A percentile compares a stretch with the other conserved stretches of the same genome.
Conservation (phyloP, 2,888 invertebrate species). For the Nymphalis c-album region DNA sequence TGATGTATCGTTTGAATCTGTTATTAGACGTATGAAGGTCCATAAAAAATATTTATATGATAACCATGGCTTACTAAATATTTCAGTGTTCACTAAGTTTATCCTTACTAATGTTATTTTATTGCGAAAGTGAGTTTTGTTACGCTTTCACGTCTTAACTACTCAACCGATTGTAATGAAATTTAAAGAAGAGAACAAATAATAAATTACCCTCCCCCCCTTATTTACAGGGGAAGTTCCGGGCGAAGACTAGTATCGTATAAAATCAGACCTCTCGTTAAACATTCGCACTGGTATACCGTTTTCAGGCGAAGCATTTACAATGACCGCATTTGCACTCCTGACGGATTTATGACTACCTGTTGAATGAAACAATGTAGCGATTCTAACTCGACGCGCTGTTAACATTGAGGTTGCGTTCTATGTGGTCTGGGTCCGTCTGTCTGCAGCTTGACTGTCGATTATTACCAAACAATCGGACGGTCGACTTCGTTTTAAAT, state of each 20-base stretch:
- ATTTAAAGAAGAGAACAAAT: no score
- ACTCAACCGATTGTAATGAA: no score
- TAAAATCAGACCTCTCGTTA: slow-evolving; percentile 23
- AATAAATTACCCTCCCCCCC: no score
- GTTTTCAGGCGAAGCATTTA: slow-evolving; percentile 24
- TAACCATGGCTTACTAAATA: neutral
- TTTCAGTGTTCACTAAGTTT: neutral
- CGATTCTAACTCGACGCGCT: slow-evolving; percentile 32
- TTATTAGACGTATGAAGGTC: slow-evolving; percentile 6
- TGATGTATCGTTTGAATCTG: slow-evolving; percentile 22
- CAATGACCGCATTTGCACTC: slow-evolving; percentile 30
- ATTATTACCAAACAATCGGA: slow-evolving; percentile 48
- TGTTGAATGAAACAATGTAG: slow-evolving; percentile 45
- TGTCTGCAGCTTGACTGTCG: slow-evolving; percentile 11
- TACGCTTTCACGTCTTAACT: no score
- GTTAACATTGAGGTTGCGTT: slow-evolving; percentile 28
- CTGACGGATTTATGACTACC: slow-evolving; percentile 41
- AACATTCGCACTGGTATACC: slow-evolving; percentile 19
- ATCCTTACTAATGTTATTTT: neutral
- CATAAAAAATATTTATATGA: neutral
- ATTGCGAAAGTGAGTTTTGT: no score
- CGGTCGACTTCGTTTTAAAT: slow-evolving; percentile 10
- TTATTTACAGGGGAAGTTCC: no score
- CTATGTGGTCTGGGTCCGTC: slow-evolving; percentile 12
- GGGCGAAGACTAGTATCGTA: neutral